phyloP scores from a whole-genome alignment of 2,797 vertebrate genomes.

The Limnodromus scolopaceus region DNA sequence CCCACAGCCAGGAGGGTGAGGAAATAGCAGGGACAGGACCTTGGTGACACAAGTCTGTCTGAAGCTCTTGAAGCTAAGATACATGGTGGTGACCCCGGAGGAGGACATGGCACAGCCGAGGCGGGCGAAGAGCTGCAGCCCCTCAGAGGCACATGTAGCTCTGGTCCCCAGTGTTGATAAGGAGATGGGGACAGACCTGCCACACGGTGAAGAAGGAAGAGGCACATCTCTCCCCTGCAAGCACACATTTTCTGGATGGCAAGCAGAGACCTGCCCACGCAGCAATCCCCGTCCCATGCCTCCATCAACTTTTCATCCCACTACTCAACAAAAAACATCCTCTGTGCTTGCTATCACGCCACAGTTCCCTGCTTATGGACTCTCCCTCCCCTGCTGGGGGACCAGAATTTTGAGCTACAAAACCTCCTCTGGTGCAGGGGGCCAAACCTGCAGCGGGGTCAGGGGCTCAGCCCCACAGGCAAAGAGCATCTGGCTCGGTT shows the following conservation, averaged over 20 bases:
- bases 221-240: neutral
- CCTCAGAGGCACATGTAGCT: neutral
- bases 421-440: neutral
- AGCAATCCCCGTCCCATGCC: neutral
- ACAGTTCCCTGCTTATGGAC: neutral
- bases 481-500: neutral
- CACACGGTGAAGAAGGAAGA: neutral
- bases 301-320: slow-evolving; percentile 24
- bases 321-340: slow-evolving; percentile 11
- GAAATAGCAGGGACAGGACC: neutral
- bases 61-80: neutral
- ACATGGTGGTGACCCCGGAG: fast-evolving
- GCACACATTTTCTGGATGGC: neutral
- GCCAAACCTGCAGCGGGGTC: neutral
- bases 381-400: neutral
- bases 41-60: neutral
- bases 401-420: neutral
- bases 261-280: neutral
- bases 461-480: neutral
- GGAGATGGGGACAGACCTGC: neutral
- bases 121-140: neutral
- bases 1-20: neutral
- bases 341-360: neutral
- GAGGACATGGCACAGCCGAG: fast-evolving
- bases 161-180: neutral